Evolutionary conservation across 2,797 vertebrate genomes (phyloP).

Genomic region (Pseudomugil tenellus): DNA sequence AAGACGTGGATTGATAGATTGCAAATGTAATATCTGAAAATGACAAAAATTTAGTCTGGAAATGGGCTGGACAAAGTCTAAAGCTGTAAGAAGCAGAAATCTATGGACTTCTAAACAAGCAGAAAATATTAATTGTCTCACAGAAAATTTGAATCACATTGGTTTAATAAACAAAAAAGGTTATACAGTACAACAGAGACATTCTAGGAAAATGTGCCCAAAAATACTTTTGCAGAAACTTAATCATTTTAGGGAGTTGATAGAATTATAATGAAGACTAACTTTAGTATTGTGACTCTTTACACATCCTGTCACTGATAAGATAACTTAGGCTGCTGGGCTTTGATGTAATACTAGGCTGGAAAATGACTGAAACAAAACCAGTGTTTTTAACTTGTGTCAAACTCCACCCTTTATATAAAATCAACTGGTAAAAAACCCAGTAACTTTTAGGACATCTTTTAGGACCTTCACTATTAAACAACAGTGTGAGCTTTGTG

Average conservation of each 20-base stretch:
- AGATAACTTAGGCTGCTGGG: no score
- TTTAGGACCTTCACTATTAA: background rate
- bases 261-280: background rate
- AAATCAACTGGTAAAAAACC: no score
- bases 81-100: background rate
- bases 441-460: no score
- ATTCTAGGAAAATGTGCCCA: background rate
- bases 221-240: background rate
- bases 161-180: background rate
- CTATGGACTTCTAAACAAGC: background rate
- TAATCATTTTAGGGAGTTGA: background rate
- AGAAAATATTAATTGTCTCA: no score
- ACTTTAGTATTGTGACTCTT: no score
- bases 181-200: background rate
- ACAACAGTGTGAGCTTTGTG: background rate
- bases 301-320: no score
- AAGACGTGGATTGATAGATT: background rate
- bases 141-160: no score
- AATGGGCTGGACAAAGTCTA: background rate
- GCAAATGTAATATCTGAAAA: background rate
- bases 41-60: background rate
- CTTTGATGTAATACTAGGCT: background rate
- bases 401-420: no score
- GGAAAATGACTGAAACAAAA: background rate
- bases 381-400: background rate